Base-by-base conservation (phyloP, 2,797 vertebrate genomes). In the Pteronotus mesoamericanus region DNA sequence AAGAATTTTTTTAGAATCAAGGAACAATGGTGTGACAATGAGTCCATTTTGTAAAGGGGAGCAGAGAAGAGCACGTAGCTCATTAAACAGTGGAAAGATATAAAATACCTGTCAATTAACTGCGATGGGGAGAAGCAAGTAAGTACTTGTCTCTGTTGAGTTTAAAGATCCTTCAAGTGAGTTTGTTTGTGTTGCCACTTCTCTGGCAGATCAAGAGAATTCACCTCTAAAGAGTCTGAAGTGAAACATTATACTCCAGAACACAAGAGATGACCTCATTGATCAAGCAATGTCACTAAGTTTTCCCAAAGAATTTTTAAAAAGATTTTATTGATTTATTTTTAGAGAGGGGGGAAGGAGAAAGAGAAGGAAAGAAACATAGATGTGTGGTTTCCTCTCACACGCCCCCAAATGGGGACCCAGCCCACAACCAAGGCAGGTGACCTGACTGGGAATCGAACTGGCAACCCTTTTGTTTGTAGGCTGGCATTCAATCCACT, bases 1-100 rank as follows among this genome's bases (percentile, higher is more conserved):
- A 96, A 86, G 79, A 96, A 78, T 42, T 93, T 95, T 66, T 96
- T 96, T 59, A 59, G 79, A 93, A 89, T 87, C 51, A 94, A 94
- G 72, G 55, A 80, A 88, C 79, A 96, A 78, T 82, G 21, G 29
- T 91, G 24, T 72, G 83, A 96, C 19, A 64, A 91, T 51, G 66
- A 95, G 93, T 82, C 75, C 83, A 12, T 93, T 84, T 77, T 94
- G 37, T 83, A 94, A 92, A 95, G 34, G n/a, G 42, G 29, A 95
- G 32, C 14, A 74, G 57, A 97, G 91, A 91, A 82, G 46, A 97
- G n/a, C 24, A 78, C 69, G 55, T 75, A 86, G 42, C 57, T 92
- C 89, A 86, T 51, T 94, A 92, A 94, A 96, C 44, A 95, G 86
- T 32, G 80, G 44, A 79, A 95, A 86, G 72, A 80, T 14, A 89